Base-by-base conservation (phyloP, 2,113 vertebrate genomes). In the Stegostoma tigrinum region DNA sequence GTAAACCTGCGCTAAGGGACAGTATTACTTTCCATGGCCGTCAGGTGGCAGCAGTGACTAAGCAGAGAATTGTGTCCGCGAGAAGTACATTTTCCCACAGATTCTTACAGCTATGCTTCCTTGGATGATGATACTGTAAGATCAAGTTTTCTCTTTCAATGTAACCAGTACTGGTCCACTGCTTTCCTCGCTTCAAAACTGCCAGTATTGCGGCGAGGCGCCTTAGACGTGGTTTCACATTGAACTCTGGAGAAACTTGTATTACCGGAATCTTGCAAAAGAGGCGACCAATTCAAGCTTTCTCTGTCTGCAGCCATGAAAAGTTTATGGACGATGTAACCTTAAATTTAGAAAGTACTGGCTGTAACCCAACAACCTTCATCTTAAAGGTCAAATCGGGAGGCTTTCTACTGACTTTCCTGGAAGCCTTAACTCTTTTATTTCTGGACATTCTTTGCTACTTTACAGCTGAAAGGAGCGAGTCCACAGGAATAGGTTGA, bases 321-420 rank as follows among this genome's bases (percentile, higher is more conserved):
- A 72, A 95, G 45, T 52, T 95, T 95, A 95, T 52, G 38, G 94
- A 52, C 42, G 42, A 72, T 27, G 68, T 70, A 72, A 72, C 67
- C 94, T 72, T 75, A 95, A 95, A 95, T 95, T 95, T 95, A 95
- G 94, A 95, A 95, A 95, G 94, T 72, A 70, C 94, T 95, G 94
- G 45, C 94, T 24, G 66, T 27, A 75, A 52, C 94, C 42, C 68
- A 95, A 30, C 27, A 75, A 72, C 24, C 67, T 72, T 95, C 94
- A 95, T 95, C 94, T 52, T 95, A 95, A 95, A 95, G 68, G 94
- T 95, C 94, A 95, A 95, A 68, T 72, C 67, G 72, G 94, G 66
- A 75, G 42, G 68, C 72, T 70, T 95, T 48, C 67, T 42, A 72
- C 68, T 95, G 72, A 30, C 67, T 95, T 95, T 75, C 67, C 45